Evolutionary conservation across 2,888 invertebrate genomes (phyloP), one percentile per base, ranked within the genome.

Genomic region (Dioctria linearis): DNA sequence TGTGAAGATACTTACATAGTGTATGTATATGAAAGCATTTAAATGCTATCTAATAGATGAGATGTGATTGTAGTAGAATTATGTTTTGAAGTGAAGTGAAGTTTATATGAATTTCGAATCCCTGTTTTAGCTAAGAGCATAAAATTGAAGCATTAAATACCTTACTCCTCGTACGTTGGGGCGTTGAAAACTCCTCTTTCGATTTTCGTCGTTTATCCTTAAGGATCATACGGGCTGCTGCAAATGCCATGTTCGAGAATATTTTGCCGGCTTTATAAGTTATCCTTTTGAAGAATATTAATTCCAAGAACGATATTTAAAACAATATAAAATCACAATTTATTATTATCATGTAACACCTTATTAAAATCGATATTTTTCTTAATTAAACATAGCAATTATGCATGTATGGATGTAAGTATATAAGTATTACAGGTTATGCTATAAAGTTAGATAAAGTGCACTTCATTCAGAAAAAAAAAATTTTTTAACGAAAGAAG

Each of bases 201-300:
- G 95, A 95, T 91, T 95, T 95, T 86, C 95, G 90, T 85, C 95
- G 89, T 87, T 94, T 95, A 89, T 95, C 95, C 90, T 95, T 95
- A 84, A 95, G 90, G 86, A 95, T 95, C 95, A 95, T 95, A 79
- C 95, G 92, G 78, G 95, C 95, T 65, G 95, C 95, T 67, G 95
- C 95, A 88, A 95, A 95, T 88, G 95, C 95, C 95, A 95, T 95
- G 85, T 91, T 85, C 81, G 63, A 76, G 40, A 76, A 63, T 76
- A 49, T 76, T 63, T 63, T 63, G 59, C 73, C 59, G 59, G 59
- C 42, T 73, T 69, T 46, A 11, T 51, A 37, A 37, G 42, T 51
- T 37, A 11, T 11, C 39, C 13, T 69, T 11, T 25, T 39, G 37
- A 37, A 54, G n/a, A 9, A 51, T 49, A 66, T 59, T 59, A 25